Evolutionary conservation across 2,797 vertebrate species (phyloP), one percentile per base, ranked within the genome.

Genomic region (Manis pentadactyla): DNA sequence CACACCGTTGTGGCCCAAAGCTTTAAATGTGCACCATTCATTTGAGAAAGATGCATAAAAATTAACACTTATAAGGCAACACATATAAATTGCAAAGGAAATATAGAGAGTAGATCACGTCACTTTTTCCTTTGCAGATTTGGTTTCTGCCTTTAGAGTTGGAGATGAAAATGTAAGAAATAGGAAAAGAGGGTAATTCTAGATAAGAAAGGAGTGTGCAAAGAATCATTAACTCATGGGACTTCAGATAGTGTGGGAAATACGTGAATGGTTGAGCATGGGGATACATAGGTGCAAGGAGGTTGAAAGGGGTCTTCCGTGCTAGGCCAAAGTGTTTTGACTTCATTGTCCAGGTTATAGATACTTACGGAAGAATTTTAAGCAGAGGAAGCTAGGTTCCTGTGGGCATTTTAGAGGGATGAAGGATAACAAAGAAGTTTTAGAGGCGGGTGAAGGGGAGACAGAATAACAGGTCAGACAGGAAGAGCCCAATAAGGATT

Each of bases 131-230:
- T 64, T n/a, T 29, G 27, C 0, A 12, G 34, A 64, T 79, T 57
- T 61, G 21, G 17, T 42, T 55, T 53, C 34, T 63, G 37, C 14
- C 63, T 90, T 93, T 73, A 61, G 53, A 87, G 29, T 12, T 57
- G 29, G 85, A 77, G 34, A 23, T 74, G 29, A 85, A 90, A 92
- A 84, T 27, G 13, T 29, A 74, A 57, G 5, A 86, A 81, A 64
- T 25, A 61, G 8, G 53, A 55, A 63, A 59, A 13, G 18, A 63
- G 5, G 42, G 10, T 90, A 66, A 86, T 53, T 85, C 10, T 27
- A 55, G 63, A 37, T 31, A 84, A 71, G 27, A 42, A 2, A 29
- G 51, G 42, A 39, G 2, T 2, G 59, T 31, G 53, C 11, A 25
- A 71, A 75, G 46, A 64, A 14, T 4, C 55, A 74, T 21, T 87